These are phyloP conservation scores for Hydrolagus affinis DNA, from an alignment of 2,113 vertebrate species.

Conservation along the genomic window DNA sequence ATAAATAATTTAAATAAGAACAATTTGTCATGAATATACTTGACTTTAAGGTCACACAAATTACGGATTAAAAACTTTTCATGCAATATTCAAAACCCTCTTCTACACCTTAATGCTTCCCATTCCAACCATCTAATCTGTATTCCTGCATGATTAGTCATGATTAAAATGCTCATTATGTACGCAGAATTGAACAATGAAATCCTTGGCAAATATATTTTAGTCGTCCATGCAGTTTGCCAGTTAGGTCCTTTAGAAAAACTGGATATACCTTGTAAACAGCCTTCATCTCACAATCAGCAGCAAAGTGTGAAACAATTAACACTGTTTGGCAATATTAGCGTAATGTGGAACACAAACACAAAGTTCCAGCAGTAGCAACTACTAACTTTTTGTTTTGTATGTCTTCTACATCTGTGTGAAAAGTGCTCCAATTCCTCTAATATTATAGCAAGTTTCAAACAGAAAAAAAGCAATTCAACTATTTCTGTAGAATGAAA, in stretches of 20 bases:
- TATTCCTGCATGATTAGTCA: conserved; percentile 2
- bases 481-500: background rate
- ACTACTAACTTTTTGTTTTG: background rate
- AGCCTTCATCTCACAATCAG: conserved; percentile 1
- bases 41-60: background rate
- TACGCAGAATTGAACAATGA: background rate
- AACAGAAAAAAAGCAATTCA: too few species aligned
- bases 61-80: conserved; percentile 14
- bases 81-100: conserved; percentile 13
- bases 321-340: conserved; percentile 7
- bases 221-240: background rate
- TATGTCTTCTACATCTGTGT: background rate
- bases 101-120: background rate
- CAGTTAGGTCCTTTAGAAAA: background rate
- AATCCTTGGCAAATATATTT: background rate
- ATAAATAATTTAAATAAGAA: conserved; percentile 27
- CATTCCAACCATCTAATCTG: background rate
- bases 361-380: background rate
- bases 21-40: background rate
- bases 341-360: background rate
- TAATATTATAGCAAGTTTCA: conserved; percentile 6
- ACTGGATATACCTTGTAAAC: background rate
- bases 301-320: background rate
- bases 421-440: background rate
- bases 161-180: background rate